These are phyloP conservation scores for Yasuhikotakia modesta DNA, from an alignment of 2,797 vertebrate species.

Conservation along the genomic window DNA sequence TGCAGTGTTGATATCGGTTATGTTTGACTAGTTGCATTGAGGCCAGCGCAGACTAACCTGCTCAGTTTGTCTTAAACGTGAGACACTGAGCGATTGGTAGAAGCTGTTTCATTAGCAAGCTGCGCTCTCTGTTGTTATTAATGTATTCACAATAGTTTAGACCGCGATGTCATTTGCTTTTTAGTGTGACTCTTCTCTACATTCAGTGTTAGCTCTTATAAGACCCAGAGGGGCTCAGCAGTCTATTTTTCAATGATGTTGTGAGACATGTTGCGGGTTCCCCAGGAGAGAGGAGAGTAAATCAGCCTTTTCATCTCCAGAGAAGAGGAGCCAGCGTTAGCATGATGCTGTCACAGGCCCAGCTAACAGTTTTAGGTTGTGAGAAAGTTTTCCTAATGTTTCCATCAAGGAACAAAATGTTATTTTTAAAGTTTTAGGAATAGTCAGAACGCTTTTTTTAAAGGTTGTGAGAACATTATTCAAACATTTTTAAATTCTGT, in stretches of 20 bases:
- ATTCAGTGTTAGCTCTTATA: slow-evolving; percentile 78
- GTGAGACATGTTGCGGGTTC: slow-evolving; percentile 78
- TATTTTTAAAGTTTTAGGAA: no score
- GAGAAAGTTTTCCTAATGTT: no score
- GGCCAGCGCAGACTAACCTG: neutral
- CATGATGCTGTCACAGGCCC: slow-evolving; percentile 67
- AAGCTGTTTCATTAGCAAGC: slow-evolving; percentile 34
- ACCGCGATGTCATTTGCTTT: slow-evolving; percentile 72
- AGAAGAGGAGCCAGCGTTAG: slow-evolving; percentile 71
- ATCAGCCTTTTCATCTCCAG: slow-evolving; percentile 80
- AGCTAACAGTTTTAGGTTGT: neutral
- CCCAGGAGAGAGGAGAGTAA: slow-evolving; percentile 75
- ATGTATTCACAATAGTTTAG: slow-evolving; percentile 64
- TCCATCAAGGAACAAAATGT: no score
- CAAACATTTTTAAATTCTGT: no score
- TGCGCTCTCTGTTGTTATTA: slow-evolving; percentile 45
- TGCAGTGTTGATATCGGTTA: neutral
- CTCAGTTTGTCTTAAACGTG: neutral
- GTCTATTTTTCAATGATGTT: slow-evolving; percentile 84
- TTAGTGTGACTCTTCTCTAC: slow-evolving; percentile 66
- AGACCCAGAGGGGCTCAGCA: slow-evolving; percentile 76
- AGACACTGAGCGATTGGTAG: slow-evolving; percentile 26
- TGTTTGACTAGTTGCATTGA: neutral
- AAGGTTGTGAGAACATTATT: no score
- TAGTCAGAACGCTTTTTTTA: no score